Percentiles rank a stretch among this genome's conserved stretches.
Evolutionary conservation across 2,888 invertebrate genomes (phyloP).

Genomic region (Callyntrura guangdongensis): DNA sequence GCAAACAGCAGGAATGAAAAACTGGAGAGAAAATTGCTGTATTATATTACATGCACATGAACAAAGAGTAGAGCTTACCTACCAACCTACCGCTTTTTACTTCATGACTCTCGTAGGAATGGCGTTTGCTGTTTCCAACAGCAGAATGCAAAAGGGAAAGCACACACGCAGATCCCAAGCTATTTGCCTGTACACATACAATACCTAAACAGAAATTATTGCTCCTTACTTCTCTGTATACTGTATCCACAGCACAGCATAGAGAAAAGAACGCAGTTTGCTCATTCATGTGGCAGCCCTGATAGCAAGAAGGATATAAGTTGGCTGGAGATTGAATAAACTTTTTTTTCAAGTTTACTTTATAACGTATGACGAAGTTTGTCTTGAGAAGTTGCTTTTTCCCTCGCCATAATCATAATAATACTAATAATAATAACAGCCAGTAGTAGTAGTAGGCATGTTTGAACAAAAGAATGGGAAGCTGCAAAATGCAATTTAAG

Average conservation of each 20-base stretch:
- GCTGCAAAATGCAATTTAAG: slow-evolving; percentile 67
- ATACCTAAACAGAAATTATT: not conserved
- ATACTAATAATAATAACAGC: slow-evolving; percentile 8
- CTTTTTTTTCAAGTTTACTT: too few relatives aligned
- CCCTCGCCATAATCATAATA: not conserved
- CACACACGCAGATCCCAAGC: not conserved
- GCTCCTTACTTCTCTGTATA: too few relatives aligned
- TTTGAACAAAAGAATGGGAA: slow-evolving; percentile 40
- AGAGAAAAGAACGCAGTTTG: not conserved
- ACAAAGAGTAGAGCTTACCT: not conserved
- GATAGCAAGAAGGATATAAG: not conserved
- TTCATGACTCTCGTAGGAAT: slow-evolving; percentile 60
- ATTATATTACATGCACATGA: not conserved
- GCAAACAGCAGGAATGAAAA: slow-evolving; percentile 15
- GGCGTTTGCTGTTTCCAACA: slow-evolving; percentile 37
- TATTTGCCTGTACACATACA: too few relatives aligned
- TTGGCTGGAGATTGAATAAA: not conserved
- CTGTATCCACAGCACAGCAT: not conserved
- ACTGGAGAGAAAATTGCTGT: not conserved
- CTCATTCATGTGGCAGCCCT: slow-evolving; percentile 9
- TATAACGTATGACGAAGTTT: too few relatives aligned
- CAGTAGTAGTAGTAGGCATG: not conserved
- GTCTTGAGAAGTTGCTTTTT: not conserved
- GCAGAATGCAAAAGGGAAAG: slow-evolving; percentile 55
- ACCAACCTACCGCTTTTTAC: slow-evolving; percentile 55